Evolutionary conservation across 2,888 invertebrate species (phyloP).

Genomic region (Acleris sparsana): DNA sequence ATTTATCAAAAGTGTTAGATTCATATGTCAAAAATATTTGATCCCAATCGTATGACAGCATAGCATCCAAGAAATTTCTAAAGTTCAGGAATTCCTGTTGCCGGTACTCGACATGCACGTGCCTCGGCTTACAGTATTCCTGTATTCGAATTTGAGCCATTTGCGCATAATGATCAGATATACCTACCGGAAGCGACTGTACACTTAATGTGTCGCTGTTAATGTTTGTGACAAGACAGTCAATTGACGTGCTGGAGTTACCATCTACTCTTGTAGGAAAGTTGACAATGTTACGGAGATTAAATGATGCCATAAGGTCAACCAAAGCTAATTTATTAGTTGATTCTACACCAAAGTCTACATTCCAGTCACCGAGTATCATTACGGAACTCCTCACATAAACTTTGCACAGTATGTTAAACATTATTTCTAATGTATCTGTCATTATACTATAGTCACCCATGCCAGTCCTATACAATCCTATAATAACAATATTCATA

Average conservation of each 20-base stretch:
- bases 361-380: slow-evolving; percentile 5
- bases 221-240: slow-evolving; percentile 5
- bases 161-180: slow-evolving; percentile 8
- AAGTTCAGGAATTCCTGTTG: background rate
- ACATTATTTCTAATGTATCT: background rate
- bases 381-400: background rate
- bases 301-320: background rate
- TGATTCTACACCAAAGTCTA: background rate
- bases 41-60: slow-evolving; percentile 9
- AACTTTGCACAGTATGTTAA: background rate
- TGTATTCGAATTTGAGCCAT: slow-evolving; percentile 1
- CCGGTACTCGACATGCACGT: background rate
- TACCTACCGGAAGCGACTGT: background rate
- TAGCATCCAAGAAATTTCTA: background rate
- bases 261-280: slow-evolving; percentile 4
- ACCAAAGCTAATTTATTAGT: background rate
- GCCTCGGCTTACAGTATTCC: background rate
- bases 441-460: slow-evolving; percentile 4
- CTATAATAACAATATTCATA: background rate
- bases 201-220: background rate
- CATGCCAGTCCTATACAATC: slow-evolving; percentile 6
- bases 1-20: background rate
- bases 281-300: background rate
- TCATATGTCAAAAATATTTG: background rate
- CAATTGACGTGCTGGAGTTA: slow-evolving; percentile 1